phyloP scores from a whole-genome alignment of 2,888 invertebrate genomes.

The Oegoconia quadripuncta region DNA sequence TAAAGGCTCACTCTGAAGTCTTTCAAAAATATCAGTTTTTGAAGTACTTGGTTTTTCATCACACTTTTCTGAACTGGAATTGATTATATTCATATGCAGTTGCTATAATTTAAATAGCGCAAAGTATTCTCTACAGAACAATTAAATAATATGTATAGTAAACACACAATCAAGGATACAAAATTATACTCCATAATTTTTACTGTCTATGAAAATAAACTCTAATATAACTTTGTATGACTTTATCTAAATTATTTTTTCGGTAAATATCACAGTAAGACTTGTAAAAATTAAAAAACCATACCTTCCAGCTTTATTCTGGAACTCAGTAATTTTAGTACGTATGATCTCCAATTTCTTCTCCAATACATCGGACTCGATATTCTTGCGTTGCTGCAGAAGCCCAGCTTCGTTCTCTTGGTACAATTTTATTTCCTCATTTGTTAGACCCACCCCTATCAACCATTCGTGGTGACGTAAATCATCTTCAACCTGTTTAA shows the following conservation, averaged over 20 bases:
- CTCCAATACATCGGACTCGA: conserved; percentile 50
- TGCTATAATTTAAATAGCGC: neutral
- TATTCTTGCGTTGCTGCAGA: conserved; percentile 43
- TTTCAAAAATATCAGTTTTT: conserved; percentile 29
- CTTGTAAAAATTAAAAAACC: neutral
- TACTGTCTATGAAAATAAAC: too few relatives aligned
- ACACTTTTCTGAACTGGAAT: conserved; percentile 31
- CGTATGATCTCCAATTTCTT: conserved; percentile 47
- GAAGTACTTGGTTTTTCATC: conserved; percentile 36
- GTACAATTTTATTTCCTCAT: conserved; percentile 72
- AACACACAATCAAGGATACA: too few relatives aligned
- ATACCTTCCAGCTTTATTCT: conserved; percentile 40
- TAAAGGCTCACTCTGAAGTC: conserved; percentile 31
- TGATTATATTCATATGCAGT: neutral
- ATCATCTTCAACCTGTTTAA: conserved; percentile 54
- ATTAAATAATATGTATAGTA: too few relatives aligned
- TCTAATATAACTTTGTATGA: too few relatives aligned
- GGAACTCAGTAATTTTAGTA: conserved; percentile 47
- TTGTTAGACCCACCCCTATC: conserved; percentile 64
- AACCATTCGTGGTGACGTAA: conserved; percentile 61
- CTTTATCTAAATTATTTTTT: too few relatives aligned
- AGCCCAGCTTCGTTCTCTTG: conserved; percentile 62
- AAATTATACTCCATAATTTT: too few relatives aligned
- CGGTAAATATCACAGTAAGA: neutral
- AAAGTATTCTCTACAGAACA: too few relatives aligned